Evolutionary conservation across 1,140 invertebrate genomes (phyloP).

Genomic region (Bombus cullumanus): DNA sequence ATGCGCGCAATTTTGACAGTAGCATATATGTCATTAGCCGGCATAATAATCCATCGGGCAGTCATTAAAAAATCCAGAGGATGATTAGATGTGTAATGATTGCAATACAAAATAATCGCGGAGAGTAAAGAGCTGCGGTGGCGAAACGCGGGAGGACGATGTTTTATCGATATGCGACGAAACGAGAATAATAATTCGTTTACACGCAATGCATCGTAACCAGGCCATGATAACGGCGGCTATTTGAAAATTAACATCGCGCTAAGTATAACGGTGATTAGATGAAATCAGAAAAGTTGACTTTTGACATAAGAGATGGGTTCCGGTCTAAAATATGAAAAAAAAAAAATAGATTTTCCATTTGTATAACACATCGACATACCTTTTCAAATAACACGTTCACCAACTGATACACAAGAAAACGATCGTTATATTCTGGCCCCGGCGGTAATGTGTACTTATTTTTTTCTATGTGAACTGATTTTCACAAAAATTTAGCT

Average conservation of each 20-base stretch:
- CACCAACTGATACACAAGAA: constrained; percentile 34
- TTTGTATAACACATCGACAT: constrained; percentile 48
- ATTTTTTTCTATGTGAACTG: constrained; percentile 41
- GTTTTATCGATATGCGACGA: constrained; percentile 80
- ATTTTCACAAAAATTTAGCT: constrained; percentile 68
- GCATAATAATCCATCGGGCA: constrained; percentile 67
- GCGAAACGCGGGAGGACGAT: constrained; percentile 73
- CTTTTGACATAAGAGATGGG: constrained; percentile 33
- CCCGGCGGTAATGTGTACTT: constrained; percentile 19
- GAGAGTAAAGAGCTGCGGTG: constrained; percentile 27
- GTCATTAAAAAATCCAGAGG: constrained; percentile 26
- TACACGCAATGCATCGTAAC: constrained; percentile 64
- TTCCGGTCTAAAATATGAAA: constrained; percentile 33
- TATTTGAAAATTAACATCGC: background rate
- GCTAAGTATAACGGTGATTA: background rate
- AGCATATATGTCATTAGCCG: constrained; percentile 70
- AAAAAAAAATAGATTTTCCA: constrained; percentile 17
- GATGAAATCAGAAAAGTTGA: background rate
- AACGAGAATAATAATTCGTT: constrained; percentile 69
- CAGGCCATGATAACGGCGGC: background rate
- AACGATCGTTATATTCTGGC: constrained; percentile 23
- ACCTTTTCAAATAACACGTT: constrained; percentile 66
- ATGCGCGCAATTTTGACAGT: constrained; percentile 74
- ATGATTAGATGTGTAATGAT: background rate
- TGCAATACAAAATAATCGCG: background rate